Base-by-base conservation (phyloP, 2,888 invertebrate species). In the Himalopsyche tibetana region DNA sequence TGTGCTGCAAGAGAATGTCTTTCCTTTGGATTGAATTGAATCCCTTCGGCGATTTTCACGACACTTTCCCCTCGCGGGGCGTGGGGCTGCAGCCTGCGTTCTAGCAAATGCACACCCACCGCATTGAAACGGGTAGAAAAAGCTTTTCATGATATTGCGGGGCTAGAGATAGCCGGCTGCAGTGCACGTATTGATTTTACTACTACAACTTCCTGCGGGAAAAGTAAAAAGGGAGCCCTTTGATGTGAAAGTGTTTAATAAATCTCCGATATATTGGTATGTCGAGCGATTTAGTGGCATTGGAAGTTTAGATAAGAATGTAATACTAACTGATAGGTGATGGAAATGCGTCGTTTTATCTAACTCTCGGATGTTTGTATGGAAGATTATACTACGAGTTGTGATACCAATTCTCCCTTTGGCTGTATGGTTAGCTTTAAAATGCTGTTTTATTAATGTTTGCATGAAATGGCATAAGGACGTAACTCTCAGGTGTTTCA, bases 181-280 rank as follows among this genome's bases (percentile, higher is more conserved):
- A 63, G 63, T 63, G 19, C 28, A 63, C 63, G 63, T 63, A 63
- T 63, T 63, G 63, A 63, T 63, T 63, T 63, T 63, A 19, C 63
- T 9, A 19, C 63, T 19, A 19, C 28, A 63, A 51, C 15, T 51
- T 51, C 51, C 51, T 51, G 51, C 51, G 51, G 63, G 63, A 63
- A 63, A 28, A 63, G 63, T 8, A 63, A 63, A 63, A 63, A 63
- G 0, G 63, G 28, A 63, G 63, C 63, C 19, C 19, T 63, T 63
- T 63, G 63, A 63, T 63, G 63, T 63, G 63, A 0, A 63, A 63
- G 63, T 63, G 63, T 63, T 63, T 63, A 63, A 63, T 63, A n/a
- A 19, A 63, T 63, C 28, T 63, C 63, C 8, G 19, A 63, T 63
- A n/a, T n/a, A 63, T 19, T 63, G 63, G 8, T 63, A 63, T 63